phyloP scores from a whole-genome alignment of 2,113 vertebrate genomes.

The Opisthocomus hoazin region DNA sequence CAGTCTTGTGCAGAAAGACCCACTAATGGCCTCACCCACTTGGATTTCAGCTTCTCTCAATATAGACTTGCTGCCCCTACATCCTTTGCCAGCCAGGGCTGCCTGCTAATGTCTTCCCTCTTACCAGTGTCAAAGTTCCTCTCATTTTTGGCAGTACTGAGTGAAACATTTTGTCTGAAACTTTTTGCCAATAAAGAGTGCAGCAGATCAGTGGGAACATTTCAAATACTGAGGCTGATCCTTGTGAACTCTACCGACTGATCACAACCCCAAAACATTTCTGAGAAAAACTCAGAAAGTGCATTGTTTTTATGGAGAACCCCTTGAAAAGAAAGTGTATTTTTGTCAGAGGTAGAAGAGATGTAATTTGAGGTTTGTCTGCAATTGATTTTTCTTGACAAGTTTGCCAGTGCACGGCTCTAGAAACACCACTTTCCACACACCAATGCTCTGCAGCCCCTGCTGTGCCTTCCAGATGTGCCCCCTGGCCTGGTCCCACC shows the following conservation, averaged over 20 bases:
- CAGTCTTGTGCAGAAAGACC: neutral
- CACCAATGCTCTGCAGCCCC: neutral
- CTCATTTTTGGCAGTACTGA: neutral
- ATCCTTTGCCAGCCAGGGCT: neutral
- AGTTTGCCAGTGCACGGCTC: neutral
- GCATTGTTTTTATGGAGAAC: neutral
- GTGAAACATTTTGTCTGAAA: neutral
- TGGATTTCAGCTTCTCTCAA: neutral
- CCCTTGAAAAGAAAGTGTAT: neutral
- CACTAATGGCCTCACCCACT: neutral
- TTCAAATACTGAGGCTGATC: neutral
- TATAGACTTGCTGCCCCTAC: neutral
- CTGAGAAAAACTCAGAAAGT: neutral
- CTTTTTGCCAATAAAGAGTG: neutral
- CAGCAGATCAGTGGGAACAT: neutral
- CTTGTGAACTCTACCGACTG: neutral
- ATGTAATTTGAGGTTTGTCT: neutral
- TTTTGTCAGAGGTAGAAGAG: neutral
- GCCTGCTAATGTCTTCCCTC: neutral
- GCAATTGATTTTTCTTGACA: neutral
- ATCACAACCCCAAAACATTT: neutral
- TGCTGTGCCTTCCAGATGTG: neutral
- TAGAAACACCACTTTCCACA: neutral
- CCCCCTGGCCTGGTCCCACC: neutral
- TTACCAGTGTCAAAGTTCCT: neutral